Evolutionary conservation across 2,888 invertebrate species (phyloP).

Genomic region (Latrodectus hesperus): DNA sequence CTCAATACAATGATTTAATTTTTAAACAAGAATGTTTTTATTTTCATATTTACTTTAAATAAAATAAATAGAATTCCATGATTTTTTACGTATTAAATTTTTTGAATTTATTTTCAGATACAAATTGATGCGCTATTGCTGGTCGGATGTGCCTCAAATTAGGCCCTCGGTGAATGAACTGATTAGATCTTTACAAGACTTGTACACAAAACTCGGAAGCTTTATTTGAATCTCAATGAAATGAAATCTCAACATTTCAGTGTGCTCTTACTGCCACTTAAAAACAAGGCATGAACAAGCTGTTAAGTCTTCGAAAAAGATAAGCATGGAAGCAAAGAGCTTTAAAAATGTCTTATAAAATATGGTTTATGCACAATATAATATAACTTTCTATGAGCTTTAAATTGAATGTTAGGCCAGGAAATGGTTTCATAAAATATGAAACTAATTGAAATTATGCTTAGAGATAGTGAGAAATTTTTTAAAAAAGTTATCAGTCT

Average conservation of each 20-base stretch:
- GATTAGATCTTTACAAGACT: conserved; percentile 74
- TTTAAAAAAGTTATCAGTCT: too few species aligned
- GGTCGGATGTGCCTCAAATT: conserved; percentile 75
- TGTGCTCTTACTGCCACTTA: conserved; percentile 53
- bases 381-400: too few species aligned
- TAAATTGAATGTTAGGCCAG: too few species aligned
- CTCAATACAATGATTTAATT: not conserved
- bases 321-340: too few species aligned
- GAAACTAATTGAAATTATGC: too few species aligned
- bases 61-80: not conserved
- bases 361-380: too few species aligned
- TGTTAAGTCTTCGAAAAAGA: not conserved
- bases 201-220: conserved; percentile 75
- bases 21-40: not conserved
- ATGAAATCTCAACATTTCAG: conserved; percentile 34
- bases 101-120: conserved; percentile 71
- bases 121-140: conserved; percentile 77
- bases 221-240: conserved; percentile 73
- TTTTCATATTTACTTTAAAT: not conserved
- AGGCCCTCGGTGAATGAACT: conserved; percentile 75
- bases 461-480: too few species aligned
- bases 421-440: too few species aligned
- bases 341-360: too few species aligned
- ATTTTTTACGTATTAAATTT: not conserved
- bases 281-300: conserved; percentile 42